Base-by-base conservation (phyloP, 2,797 vertebrate species). In the Steatocranus sp. region DNA sequence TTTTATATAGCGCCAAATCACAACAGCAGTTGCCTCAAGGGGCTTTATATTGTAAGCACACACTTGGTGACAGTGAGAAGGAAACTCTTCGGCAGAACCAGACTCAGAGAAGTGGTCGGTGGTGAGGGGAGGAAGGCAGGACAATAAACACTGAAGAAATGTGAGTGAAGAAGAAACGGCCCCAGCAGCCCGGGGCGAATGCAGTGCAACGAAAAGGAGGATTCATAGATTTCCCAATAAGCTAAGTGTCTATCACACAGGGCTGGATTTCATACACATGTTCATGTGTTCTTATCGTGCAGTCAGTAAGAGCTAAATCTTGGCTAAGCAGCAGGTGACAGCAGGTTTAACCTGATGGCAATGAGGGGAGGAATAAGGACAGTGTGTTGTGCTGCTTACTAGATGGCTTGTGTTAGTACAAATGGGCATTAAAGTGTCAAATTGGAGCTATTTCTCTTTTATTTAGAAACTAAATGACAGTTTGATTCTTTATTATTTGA, bases 31-130 rank as follows among this genome's bases (percentile, higher is more conserved):
- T 61, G 1, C 18, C 27, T 36, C 27, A n/a, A 36, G 18, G 56
- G 0, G 56, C 17, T 61, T n/a, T 36, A 34, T 11, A 0, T 8
- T 61, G 32, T 12, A 61, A 61, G 11, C 6, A 1, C 32, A 61
- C 1, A 0, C 56, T 34, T 34, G 18, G 30, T 61, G 56, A 61
- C 30, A 11, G 15, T 58, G 54, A 17, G 27, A 34, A 61, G 56
- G 17, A 61, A n/a, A n/a, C n/a, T n/a, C 56, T 61, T n/a, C 11
- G 0, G 32, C 18, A 61, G 6, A 61, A 12, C 32, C 18, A 5
- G 18, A n/a, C 56, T 36, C 32, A 1, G 54, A 9, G 27, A 36
- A 0, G 56, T 61, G 18, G 18, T 12, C 11, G 30, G 56, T 5
- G 56, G 0, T 34, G 56, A 61, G 17, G 30, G 56, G 56, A 34